Percentiles rank a stretch among this genome's conserved stretches.
phyloP scores from a whole-genome alignment of 1,140 invertebrate genomes.

The Achatina immaculata region DNA sequence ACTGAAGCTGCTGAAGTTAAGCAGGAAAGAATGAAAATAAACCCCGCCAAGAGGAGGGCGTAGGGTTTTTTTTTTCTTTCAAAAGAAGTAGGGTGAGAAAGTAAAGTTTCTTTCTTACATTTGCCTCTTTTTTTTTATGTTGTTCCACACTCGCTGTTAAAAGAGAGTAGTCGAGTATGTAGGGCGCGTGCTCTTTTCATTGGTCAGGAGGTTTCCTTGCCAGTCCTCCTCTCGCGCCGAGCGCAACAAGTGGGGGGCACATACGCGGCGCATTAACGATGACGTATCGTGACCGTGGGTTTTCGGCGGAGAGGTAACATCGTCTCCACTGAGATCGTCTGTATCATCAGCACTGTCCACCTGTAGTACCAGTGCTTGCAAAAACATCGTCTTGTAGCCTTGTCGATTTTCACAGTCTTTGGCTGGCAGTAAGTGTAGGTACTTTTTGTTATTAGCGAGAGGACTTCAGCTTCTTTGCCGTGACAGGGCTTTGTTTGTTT shows the following conservation, averaged over 20 bases:
- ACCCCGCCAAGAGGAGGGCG: background rate
- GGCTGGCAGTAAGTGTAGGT: too few relatives aligned
- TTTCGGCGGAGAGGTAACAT: background rate
- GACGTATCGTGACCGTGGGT: background rate
- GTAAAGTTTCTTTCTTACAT: background rate
- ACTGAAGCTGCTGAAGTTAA: background rate
- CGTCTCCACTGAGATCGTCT: background rate
- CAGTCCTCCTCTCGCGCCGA: background rate
- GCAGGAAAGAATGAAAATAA: background rate
- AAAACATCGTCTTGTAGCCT: too few relatives aligned
- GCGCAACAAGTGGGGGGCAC: constrained; percentile 15
- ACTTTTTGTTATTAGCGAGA: too few relatives aligned
- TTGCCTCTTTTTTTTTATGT: background rate
- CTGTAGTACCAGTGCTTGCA: too few relatives aligned
- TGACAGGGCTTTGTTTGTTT: too few relatives aligned
- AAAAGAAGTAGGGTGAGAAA: background rate
- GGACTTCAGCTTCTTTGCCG: too few relatives aligned
- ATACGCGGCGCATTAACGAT: background rate
- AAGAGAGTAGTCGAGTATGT: background rate
- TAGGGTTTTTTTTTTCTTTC: too few relatives aligned
- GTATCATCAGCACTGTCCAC: background rate
- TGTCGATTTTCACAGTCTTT: too few relatives aligned
- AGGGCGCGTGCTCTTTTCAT: background rate
- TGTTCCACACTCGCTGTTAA: too few relatives aligned
- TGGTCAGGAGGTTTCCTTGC: background rate